Evolutionary conservation across 2,888 invertebrate species (phyloP).

Genomic region (Drosophila kanekoi): DNA sequence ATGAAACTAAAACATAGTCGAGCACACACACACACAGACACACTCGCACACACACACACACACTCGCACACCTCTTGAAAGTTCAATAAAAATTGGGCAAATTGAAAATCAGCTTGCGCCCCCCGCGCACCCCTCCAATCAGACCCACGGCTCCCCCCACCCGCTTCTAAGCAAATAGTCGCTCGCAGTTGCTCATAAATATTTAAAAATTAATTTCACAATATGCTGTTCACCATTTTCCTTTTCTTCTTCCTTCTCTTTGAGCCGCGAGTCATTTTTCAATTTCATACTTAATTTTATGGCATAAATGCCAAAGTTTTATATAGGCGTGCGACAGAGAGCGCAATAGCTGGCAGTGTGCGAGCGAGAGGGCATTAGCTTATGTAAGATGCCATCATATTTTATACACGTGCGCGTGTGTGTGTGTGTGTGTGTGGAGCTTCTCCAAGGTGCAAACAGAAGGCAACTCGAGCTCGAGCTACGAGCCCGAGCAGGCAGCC

Average conservation of each 20-base stretch:
- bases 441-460: conserved; percentile 66
- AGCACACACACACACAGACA: conserved; percentile 33
- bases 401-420: conserved; percentile 45
- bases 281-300: conserved; percentile 81
- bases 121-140: no score
- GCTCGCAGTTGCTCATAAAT: conserved; percentile 73
- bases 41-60: conserved; percentile 12
- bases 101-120: conserved; percentile 61
- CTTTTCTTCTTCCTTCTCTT: conserved; percentile 13
- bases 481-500: conserved; percentile 10
- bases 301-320: conserved; percentile 74
- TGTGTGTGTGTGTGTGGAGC: conserved; percentile 27
- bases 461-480: conserved; percentile 22
- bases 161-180: conserved; percentile 35
- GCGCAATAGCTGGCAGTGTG: background rate
- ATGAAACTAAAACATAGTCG: conserved; percentile 21
- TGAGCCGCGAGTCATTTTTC: conserved; percentile 71
- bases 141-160: background rate
- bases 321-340: conserved; percentile 27
- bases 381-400: conserved; percentile 73
- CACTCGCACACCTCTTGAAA: conserved; percentile 41
- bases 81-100: conserved; percentile 76
- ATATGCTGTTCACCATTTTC: conserved; percentile 58
- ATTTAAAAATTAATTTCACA: conserved; percentile 84
- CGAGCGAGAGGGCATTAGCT: conserved; percentile 21